Percentiles rank a stretch among this genome's conserved stretches.
Evolutionary conservation across 1,140 invertebrate genomes (phyloP).

Genomic region (Meloidogyne chitwoodi): DNA sequence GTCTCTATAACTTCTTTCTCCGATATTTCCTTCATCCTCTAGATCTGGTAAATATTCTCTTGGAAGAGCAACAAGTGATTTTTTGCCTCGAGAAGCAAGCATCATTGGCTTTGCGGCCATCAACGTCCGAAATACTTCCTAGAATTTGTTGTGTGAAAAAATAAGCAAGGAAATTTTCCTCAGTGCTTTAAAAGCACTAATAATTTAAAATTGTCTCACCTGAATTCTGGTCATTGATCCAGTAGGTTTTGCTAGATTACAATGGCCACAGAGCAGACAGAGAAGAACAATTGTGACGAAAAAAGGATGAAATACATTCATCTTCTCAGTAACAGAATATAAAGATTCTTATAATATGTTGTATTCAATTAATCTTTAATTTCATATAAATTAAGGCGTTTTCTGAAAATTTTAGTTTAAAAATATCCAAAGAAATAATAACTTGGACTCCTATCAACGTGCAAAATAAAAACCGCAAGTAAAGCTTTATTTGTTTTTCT

Average conservation of each 20-base stretch:
- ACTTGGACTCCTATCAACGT: no score
- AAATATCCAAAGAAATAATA: no score
- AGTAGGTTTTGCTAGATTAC: constrained; percentile 12
- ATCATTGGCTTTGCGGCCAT: constrained; percentile 26
- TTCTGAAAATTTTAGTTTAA: no score
- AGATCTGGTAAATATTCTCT: background rate
- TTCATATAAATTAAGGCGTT: no score
- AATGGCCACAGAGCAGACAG: constrained; percentile 1
- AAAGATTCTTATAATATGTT: no score
- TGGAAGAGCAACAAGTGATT: background rate
- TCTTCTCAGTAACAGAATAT: background rate
- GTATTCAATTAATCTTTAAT: no score
- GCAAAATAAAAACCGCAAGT: no score
- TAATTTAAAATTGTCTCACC: background rate
- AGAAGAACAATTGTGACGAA: background rate
- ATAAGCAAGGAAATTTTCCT: background rate
- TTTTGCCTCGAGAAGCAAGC: constrained; percentile 21
- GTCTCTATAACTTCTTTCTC: background rate
- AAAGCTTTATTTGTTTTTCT: no score
- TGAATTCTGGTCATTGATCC: constrained; percentile 28
- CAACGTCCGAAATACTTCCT: constrained; percentile 27
- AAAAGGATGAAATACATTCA: background rate
- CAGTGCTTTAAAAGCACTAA: background rate
- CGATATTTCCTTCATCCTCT: background rate
- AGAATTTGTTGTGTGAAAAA: background rate